Conservation (phyloP, 2,113 vertebrate species). For the Pluvialis apricaria region DNA sequence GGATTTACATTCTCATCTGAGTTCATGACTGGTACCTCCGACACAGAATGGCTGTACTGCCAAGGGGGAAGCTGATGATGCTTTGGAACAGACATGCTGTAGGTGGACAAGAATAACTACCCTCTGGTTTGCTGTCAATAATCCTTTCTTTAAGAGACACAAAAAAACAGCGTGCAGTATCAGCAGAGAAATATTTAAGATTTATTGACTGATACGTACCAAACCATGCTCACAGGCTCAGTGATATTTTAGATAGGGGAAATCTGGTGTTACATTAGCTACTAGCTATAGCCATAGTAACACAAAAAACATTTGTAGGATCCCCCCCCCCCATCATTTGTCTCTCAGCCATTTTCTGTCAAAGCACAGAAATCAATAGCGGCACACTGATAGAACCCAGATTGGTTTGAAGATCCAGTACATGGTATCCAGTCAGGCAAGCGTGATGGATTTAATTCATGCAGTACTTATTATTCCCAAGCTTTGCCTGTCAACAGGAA, state of each 20-base stretch:
- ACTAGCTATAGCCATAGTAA: not conserved
- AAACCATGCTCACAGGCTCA: not conserved
- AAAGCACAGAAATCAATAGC: slow-evolving; percentile 36
- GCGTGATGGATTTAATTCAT: slow-evolving; percentile 56
- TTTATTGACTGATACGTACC: not conserved
- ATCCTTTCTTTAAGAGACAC: not conserved
- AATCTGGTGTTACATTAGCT: not conserved
- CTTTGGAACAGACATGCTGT: not conserved
- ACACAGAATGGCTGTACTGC: not conserved
- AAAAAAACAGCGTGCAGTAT: not conserved
- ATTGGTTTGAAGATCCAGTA: slow-evolving; percentile 4
- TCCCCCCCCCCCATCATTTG: not conserved
- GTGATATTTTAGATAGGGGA: not conserved
- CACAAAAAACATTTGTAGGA: not conserved
- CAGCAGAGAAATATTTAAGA: not conserved
- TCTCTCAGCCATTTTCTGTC: not conserved
- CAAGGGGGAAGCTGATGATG: not conserved
- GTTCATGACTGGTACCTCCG: not conserved
- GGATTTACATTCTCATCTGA: not conserved
- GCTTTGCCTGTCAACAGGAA: slow-evolving; percentile 39
- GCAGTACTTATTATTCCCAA: slow-evolving; percentile 35
- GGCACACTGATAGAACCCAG: slow-evolving; percentile 1
- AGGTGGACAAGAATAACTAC: not conserved
- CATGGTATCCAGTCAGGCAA: slow-evolving; percentile 19
- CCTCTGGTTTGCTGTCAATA: not conserved